Conservation (phyloP, 2,113 vertebrate species). For the Megaptera novaeangliae region DNA sequence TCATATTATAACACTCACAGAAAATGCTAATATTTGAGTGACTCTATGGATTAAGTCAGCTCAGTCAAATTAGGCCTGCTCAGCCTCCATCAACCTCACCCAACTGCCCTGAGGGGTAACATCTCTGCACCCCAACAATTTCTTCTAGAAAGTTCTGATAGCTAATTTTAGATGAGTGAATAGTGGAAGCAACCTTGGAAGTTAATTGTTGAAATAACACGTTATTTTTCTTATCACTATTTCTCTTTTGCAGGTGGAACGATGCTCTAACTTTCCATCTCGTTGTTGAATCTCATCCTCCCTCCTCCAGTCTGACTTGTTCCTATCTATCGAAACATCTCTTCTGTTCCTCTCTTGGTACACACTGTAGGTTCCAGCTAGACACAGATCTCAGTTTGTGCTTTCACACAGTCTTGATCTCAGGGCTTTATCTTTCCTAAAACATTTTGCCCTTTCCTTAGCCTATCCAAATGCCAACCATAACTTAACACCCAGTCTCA, state of each 20-base stretch:
- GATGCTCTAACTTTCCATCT: background rate
- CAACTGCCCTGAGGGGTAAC: background rate
- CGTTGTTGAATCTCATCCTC: background rate
- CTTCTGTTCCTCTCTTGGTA: background rate
- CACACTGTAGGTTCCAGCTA: background rate
- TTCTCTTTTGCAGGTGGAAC: background rate
- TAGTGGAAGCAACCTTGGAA: background rate
- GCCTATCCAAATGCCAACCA: background rate
- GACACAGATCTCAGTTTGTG: background rate
- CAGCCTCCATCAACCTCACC: background rate
- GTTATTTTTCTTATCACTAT: background rate
- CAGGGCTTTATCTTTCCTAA: background rate
- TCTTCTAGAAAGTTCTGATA: background rate
- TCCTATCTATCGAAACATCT: too few species aligned
- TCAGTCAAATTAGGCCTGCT: background rate
- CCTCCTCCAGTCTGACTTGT: background rate
- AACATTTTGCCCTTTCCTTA: background rate
- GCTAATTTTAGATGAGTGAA: background rate
- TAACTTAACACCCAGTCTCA: background rate
- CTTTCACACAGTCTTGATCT: background rate
- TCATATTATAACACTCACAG: background rate
- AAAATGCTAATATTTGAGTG: background rate
- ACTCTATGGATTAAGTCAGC: background rate
- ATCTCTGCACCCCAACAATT: background rate
- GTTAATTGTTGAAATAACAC: background rate